Evolutionary conservation across 2,888 invertebrate species (phyloP).

Genomic region (Eristalinus aeneus): DNA sequence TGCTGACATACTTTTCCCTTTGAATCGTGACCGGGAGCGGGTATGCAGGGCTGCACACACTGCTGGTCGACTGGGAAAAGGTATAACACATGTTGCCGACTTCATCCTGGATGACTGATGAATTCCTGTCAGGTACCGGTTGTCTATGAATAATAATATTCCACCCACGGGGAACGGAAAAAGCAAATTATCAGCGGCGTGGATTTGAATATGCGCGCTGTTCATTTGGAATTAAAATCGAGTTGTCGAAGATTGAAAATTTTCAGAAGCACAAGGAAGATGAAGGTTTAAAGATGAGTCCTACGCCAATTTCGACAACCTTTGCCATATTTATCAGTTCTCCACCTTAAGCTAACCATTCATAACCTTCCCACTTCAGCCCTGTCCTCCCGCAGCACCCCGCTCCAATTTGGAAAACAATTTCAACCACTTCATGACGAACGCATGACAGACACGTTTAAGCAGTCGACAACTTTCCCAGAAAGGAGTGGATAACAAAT

Average conservation of each 20-base stretch:
- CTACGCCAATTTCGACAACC: no score
- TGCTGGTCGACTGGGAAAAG: background rate
- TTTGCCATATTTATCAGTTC: no score
- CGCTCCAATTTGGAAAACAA: background rate
- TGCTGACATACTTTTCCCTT: background rate
- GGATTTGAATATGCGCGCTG: background rate
- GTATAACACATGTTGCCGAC: background rate
- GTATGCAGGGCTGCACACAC: background rate
- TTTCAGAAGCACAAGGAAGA: no score
- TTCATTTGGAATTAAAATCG: background rate
- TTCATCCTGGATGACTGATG: background rate
- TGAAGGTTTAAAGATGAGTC: no score
- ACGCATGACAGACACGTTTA: background rate
- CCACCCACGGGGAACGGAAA: background rate
- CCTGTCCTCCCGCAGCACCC: no score
- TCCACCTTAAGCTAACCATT: no score
- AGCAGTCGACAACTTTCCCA: background rate
- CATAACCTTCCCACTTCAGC: no score
- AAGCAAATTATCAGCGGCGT: background rate
- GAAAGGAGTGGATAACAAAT: background rate
- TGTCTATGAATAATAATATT: slow-evolving; percentile 4
- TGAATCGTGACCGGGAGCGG: background rate
- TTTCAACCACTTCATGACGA: background rate
- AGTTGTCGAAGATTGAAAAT: no score
- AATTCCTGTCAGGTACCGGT: background rate